Evolutionary conservation across 2,113 vertebrate genomes (phyloP).

Genomic region (Microcebus griseorufus): DNA sequence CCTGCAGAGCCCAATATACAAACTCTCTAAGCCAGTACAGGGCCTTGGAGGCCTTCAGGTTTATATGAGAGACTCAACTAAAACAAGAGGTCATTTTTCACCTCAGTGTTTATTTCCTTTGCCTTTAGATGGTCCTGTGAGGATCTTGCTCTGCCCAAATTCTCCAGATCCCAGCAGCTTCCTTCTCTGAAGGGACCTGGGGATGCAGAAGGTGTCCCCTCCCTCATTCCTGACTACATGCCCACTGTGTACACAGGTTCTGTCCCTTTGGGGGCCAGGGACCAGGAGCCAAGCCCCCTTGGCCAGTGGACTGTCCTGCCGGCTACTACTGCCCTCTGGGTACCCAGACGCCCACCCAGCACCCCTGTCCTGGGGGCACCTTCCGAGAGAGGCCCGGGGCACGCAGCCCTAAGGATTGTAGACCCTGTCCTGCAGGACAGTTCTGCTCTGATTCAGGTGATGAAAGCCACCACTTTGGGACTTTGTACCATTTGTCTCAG

Average conservation of each 20-base stretch:
- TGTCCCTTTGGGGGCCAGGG: constrained; percentile 64
- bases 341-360: constrained; percentile 78
- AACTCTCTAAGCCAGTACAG: background rate
- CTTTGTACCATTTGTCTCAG: background rate
- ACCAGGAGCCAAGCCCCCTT: background rate
- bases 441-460: constrained; percentile 93
- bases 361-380: constrained; percentile 84
- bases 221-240: background rate
- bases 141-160: background rate
- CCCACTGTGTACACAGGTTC: constrained; percentile 76
- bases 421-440: constrained; percentile 89
- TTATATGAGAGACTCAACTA: background rate
- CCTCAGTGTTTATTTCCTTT: background rate
- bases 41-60: background rate
- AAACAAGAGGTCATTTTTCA: background rate
- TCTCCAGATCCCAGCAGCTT: background rate
- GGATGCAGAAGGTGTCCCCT: background rate
- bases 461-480: accelerated
- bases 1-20: background rate
- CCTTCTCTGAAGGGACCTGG: background rate
- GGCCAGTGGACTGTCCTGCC: constrained; percentile 85
- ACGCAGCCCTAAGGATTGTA: constrained; percentile 83
- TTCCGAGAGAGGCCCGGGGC: constrained; percentile 84
- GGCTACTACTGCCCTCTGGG: constrained; percentile 92
- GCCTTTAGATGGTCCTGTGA: background rate